Percentiles rank a stretch among this genome's conserved stretches.
These are phyloP conservation scores for Leucozona laternaria DNA, from an alignment of 2,888 invertebrate species.

Conservation along the genomic window DNA sequence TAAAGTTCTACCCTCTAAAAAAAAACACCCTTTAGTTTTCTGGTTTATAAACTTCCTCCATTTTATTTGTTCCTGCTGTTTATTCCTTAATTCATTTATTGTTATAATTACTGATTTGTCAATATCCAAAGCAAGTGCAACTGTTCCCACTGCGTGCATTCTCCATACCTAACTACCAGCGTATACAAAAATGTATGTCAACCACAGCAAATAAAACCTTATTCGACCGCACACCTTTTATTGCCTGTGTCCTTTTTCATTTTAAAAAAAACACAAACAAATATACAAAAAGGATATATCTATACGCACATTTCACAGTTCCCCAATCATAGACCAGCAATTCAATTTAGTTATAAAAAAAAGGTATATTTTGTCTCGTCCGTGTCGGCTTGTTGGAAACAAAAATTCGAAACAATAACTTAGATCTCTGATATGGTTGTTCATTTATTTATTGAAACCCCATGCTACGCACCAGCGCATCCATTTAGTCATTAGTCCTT, in stretches of 20 bases:
- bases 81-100: neutral
- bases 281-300: neutral
- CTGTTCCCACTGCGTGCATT: neutral
- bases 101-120: neutral
- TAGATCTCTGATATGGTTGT: constrained; percentile 6
- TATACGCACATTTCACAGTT: neutral
- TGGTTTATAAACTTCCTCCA: too few relatives aligned
- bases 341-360: constrained; percentile 27
- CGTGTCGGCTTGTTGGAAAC: neutral
- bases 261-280: neutral
- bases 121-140: neutral
- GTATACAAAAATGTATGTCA: constrained; percentile 16
- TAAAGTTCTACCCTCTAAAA: too few relatives aligned
- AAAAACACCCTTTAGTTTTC: too few relatives aligned
- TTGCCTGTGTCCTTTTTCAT: neutral
- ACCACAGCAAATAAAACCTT: constrained; percentile 27
- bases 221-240: constrained; percentile 28
- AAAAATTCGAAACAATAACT: constrained; percentile 20
- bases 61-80: too few relatives aligned
- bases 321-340: constrained; percentile 9
- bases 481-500: constrained; percentile 58
- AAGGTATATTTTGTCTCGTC: constrained; percentile 1
- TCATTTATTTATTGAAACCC: constrained; percentile 42
- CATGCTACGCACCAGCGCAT: constrained; percentile 52
- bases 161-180: neutral